A percentile compares a stretch with the other conserved stretches of the same genome.
These are phyloP conservation scores for Brachystomella parvula DNA, from an alignment of 1,140 invertebrate genomes.

Conservation along the genomic window DNA sequence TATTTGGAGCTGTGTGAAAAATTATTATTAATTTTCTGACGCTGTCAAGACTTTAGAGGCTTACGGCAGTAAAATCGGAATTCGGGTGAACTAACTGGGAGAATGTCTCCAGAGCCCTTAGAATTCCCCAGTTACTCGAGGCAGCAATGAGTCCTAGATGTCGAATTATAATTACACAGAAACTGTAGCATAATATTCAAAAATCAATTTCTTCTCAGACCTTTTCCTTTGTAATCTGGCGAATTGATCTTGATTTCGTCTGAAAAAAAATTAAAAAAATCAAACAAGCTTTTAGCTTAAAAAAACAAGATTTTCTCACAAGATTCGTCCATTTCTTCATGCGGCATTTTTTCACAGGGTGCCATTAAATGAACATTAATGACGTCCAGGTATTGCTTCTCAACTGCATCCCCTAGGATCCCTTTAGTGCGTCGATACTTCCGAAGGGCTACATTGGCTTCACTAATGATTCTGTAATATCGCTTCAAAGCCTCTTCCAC, in stretches of 20 bases:
- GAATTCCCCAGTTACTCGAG: constrained; percentile 36
- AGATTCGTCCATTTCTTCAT: constrained; percentile 60
- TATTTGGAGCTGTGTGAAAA: constrained; percentile 42
- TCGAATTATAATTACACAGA: neutral
- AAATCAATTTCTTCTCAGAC: neutral
- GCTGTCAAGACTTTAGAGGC: neutral
- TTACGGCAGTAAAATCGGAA: constrained; percentile 32
- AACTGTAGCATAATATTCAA: neutral
- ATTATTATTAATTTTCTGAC: constrained; percentile 41
- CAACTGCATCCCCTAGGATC: neutral
- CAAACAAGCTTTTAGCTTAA: constrained; percentile 42
- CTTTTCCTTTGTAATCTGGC: constrained; percentile 39
- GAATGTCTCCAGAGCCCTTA: constrained; percentile 37
- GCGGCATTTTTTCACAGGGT: constrained; percentile 52
- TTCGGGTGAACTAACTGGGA: constrained; percentile 32
- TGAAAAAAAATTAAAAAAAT: constrained; percentile 39
- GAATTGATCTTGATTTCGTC: constrained; percentile 47
- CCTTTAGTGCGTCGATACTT: neutral
- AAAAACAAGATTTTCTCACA: constrained; percentile 49
- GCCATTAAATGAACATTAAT: constrained; percentile 49
- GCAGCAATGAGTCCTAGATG: constrained; percentile 40
- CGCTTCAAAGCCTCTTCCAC: constrained; percentile 50
- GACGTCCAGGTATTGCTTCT: constrained; percentile 39
- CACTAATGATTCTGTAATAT: constrained; percentile 44
- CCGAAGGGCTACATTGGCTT: neutral